These are phyloP conservation scores for Chionis minor DNA, from an alignment of 2,113 vertebrate species.

Conservation along the genomic window DNA sequence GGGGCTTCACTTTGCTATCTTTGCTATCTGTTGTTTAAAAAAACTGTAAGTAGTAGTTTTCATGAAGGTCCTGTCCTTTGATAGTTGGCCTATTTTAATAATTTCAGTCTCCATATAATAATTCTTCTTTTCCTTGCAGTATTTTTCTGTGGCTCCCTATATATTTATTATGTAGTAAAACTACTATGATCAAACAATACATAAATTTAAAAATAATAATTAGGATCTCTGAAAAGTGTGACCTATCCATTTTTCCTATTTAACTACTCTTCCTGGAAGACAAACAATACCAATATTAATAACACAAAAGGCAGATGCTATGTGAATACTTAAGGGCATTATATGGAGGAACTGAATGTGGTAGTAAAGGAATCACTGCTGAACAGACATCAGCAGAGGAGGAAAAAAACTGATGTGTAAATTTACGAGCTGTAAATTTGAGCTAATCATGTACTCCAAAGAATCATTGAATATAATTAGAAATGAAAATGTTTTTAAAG, in stretches of 20 bases:
- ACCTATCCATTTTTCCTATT: background rate
- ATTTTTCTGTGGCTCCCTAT: background rate
- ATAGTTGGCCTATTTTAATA: background rate
- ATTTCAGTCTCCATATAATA: background rate
- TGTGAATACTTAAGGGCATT: background rate
- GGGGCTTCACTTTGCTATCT: background rate
- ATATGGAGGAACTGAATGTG: background rate
- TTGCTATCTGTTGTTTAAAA: background rate
- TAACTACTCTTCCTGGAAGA: background rate
- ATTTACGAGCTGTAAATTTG: background rate
- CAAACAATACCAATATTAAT: background rate
- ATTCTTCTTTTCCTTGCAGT: background rate
- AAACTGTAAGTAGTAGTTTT: background rate
- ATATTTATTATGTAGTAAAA: background rate
- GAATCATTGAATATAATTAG: background rate
- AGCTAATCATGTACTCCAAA: background rate
- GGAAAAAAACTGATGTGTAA: background rate
- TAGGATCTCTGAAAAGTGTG: background rate
- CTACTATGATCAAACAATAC: background rate
- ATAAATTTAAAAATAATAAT: background rate
- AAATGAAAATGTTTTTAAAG: conserved; percentile 5
- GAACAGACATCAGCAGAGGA: background rate
- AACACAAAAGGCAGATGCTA: background rate
- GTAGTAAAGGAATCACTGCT: background rate
- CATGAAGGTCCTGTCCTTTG: background rate